Percentiles rank a stretch among this genome's conserved stretches.
Evolutionary conservation across 2,888 invertebrate genomes (phyloP).

Genomic region (Lepidocyrtinus sp.): DNA sequence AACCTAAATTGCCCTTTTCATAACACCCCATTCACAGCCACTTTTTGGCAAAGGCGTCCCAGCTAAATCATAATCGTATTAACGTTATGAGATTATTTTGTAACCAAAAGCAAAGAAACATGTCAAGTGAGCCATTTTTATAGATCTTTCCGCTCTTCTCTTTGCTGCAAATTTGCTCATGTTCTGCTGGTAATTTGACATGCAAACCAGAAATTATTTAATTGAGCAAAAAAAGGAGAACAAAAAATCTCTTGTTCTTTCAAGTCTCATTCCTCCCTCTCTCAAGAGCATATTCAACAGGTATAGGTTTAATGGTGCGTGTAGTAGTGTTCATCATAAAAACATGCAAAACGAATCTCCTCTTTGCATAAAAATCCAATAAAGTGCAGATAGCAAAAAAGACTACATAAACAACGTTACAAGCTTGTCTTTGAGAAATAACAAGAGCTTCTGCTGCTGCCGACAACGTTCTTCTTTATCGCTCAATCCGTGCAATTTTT

Average conservation of each 20-base stretch:
- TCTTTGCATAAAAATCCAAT: slow-evolving; percentile 1
- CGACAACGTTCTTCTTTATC: not conserved
- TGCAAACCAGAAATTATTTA: slow-evolving; percentile 6
- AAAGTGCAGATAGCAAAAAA: not conserved
- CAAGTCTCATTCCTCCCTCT: no score
- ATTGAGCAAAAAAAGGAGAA: slow-evolving; percentile 8
- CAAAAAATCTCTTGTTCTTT: not conserved
- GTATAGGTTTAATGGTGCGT: slow-evolving; percentile 5
- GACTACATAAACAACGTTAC: not conserved
- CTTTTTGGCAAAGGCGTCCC: not conserved
- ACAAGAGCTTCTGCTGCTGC: slow-evolving; percentile 7
- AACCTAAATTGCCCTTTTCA: slow-evolving; percentile 26
- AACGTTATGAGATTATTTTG: not conserved
- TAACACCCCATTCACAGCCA: not conserved
- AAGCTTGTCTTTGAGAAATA: slow-evolving; percentile 1
- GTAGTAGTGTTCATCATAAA: no score
- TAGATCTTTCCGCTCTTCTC: not conserved
- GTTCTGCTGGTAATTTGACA: not conserved
- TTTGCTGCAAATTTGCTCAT: not conserved
- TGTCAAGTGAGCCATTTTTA: not conserved
- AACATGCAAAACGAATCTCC: slow-evolving; percentile 7
- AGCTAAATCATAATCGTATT: slow-evolving; percentile 7
- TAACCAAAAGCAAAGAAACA: not conserved
- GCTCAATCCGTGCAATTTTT: not conserved
- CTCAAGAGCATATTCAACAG: not conserved